Percentiles rank a stretch among this genome's conserved stretches.
Conservation (phyloP, 2,113 vertebrate genomes). For the Hippoglossus stenolepis region DNA sequence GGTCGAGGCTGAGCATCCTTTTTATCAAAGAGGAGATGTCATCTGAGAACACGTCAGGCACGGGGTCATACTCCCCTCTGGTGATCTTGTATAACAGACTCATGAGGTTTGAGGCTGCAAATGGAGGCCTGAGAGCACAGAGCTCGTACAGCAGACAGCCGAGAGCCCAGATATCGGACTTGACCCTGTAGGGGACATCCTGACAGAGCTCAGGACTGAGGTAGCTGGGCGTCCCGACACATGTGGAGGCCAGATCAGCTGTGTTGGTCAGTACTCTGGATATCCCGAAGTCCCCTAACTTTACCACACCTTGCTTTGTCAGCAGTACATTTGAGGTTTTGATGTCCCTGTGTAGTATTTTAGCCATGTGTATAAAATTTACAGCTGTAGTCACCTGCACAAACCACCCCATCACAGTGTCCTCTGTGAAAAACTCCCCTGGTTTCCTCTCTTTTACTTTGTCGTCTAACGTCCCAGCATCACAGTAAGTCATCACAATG, state of each 20-base stretch:
- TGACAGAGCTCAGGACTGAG: conserved; percentile 86
- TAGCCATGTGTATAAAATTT: conserved; percentile 80
- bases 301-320: conserved; percentile 81
- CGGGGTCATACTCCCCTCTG: conserved; percentile 71
- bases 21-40: conserved; percentile 72
- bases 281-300: conserved; percentile 87
- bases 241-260: conserved; percentile 84
- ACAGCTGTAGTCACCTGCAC: conserved; percentile 82
- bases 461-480: conserved; percentile 84
- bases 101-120: conserved; percentile 80
- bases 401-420: conserved; percentile 81
- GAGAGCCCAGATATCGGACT: conserved; percentile 86
- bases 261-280: conserved; percentile 84
- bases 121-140: conserved; percentile 81
- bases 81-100: conserved; percentile 84
- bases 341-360: conserved; percentile 86
- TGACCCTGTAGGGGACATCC: conserved; percentile 85
- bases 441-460: conserved; percentile 73
- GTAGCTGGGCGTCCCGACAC: conserved; percentile 85
- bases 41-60: conserved; percentile 72
- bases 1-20: conserved; percentile 74
- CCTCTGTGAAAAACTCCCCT: conserved; percentile 71
- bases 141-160: conserved; percentile 85
- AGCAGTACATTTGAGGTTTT: conserved; percentile 86
- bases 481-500: conserved; percentile 86